These are phyloP conservation scores for Odontomyia ornata DNA, from an alignment of 2,888 invertebrate genomes.

Conservation along the genomic window DNA sequence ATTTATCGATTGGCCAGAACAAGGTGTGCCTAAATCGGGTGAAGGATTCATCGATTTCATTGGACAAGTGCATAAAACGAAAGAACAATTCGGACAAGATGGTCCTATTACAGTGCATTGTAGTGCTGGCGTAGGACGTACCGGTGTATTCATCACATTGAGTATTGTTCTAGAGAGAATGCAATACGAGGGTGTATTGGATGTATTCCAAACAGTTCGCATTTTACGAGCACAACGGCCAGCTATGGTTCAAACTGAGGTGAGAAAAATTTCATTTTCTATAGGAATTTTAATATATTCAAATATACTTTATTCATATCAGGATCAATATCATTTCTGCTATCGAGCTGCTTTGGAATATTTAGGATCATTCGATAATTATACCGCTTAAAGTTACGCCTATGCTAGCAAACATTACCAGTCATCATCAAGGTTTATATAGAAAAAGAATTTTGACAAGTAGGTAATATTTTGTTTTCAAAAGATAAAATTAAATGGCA, in stretches of 20 bases:
- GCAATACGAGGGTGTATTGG: constrained; percentile 98
- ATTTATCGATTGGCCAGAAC: constrained; percentile 96
- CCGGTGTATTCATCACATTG: constrained; percentile 97
- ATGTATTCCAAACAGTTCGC: constrained; percentile 99
- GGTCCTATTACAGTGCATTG: constrained; percentile 99
- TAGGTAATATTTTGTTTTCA: too few relatives aligned
- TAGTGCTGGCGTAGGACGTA: constrained; percentile 98
- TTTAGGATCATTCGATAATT: constrained; percentile 97
- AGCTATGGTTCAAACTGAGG: constrained; percentile 99
- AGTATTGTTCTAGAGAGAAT: constrained; percentile 98
- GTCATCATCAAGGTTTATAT: too few relatives aligned
- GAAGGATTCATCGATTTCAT: constrained; percentile 99
- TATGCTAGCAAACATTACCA: too few relatives aligned
- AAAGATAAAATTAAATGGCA: too few relatives aligned
- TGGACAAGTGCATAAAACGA: constrained; percentile 99
- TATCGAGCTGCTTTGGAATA: constrained; percentile 99
- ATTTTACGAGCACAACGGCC: constrained; percentile 97
- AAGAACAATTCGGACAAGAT: constrained; percentile 99
- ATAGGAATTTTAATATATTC: background rate
- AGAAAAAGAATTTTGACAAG: too few relatives aligned
- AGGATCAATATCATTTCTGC: constrained; percentile 99
- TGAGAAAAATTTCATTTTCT: constrained; percentile 61
- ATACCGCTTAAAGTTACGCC: constrained; percentile 77
- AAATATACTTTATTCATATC: constrained; percentile 56
- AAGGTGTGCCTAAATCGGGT: constrained; percentile 96